phyloP scores from a whole-genome alignment of 2,113 vertebrate species.

The Acanthochromis polyacanthus region DNA sequence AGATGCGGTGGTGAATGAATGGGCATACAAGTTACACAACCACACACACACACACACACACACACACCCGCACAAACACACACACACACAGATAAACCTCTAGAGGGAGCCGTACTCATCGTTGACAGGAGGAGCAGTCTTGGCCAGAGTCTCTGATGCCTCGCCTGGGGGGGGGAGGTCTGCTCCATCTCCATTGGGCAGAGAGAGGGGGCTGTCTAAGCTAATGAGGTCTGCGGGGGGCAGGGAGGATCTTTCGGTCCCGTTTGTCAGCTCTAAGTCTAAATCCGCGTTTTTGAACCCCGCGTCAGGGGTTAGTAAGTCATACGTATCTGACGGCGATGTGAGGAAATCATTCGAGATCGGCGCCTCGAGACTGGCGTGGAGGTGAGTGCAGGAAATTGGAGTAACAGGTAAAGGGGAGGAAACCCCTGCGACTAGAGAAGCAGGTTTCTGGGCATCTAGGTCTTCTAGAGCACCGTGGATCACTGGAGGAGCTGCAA shows the following conservation, averaged over 20 bases:
- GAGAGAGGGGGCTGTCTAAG: conserved; percentile 87
- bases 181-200: conserved; percentile 94
- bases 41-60: conserved; percentile 20
- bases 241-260: conserved; percentile 81
- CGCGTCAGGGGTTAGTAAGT: conserved; percentile 63
- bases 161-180: conserved; percentile 94
- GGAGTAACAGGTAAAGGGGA: conserved; percentile 54
- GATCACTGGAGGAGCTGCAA: conserved; percentile 22
- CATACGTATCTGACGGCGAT: conserved; percentile 43
- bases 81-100: conserved; percentile 83
- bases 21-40: conserved; percentile 69
- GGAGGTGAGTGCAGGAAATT: background rate
- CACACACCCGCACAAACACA: conserved; percentile 45
- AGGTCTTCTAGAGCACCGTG: conserved; percentile 23
- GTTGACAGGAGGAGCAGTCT: conserved; percentile 91
- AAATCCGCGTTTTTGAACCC: conserved; percentile 82
- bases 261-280: conserved; percentile 84
- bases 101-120: conserved; percentile 93
- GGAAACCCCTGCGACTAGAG: conserved; percentile 44
- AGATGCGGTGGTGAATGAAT: conserved; percentile 83
- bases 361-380: background rate
- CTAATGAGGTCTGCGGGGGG: conserved; percentile 82
- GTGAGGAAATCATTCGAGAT: conserved; percentile 25
- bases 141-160: conserved; percentile 93
- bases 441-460: conserved; percentile 28